Evolutionary conservation across 2,888 invertebrate genomes (phyloP), one percentile per base, ranked within the genome.

Genomic region (Mechanitis messenoides): DNA sequence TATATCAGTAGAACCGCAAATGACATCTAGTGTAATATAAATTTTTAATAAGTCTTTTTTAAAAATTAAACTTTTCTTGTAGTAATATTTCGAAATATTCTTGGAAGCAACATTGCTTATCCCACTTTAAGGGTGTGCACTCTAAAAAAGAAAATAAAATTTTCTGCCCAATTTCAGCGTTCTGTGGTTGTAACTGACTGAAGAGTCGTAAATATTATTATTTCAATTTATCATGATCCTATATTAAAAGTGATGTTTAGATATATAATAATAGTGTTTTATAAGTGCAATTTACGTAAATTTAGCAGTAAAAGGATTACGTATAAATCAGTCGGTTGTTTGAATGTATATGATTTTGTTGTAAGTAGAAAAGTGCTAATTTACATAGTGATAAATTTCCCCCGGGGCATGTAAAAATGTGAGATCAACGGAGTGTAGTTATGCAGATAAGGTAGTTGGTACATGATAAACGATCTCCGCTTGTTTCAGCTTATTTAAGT

Each of bases 381-480:
- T 66, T 66, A 56, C 66, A 66, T 66, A 65, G 58, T 56, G 53
- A 63, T 66, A 66, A 63, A 61, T 60, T 63, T 38, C 46, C 65
- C 63, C 63, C n/a, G 61, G 58, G 63, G 28, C 60, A 53, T 28
- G 58, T 57, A 61, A 38, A 63, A 60, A 56, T 56, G 59, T 58
- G 58, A 61, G 33, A 58, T 28, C 59, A 45, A 56, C 20, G 47
- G 12, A 54, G 35, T 28, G 56, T 55, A 53, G 57, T 62, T 58
- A 56, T 63, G 63, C 54, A 61, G 63, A 63, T 58, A 35, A 60
- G 54, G 56, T 42, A 35, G 47, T 58, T 46, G 35, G 55, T 31
- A 45, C 57, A 59, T 60, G 53, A 62, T 62, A 62, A 58, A 64
- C 59, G 47, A 38, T 56, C 46, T 6, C 1, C 2, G 12, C 42